Evolutionary conservation across 2,797 vertebrate genomes (phyloP).

Genomic region (Dromococcyx pavoninus): DNA sequence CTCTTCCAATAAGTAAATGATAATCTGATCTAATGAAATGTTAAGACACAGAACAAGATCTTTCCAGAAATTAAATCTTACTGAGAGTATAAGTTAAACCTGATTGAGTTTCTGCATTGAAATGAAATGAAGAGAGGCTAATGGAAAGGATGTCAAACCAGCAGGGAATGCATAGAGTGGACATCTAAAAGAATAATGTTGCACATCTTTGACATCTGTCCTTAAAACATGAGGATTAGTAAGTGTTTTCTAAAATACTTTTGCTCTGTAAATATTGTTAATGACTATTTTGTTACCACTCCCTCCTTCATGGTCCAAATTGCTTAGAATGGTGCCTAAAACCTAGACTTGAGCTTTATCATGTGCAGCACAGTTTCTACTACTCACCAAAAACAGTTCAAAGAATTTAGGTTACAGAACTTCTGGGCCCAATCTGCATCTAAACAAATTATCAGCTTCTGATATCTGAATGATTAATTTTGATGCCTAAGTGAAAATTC

Average conservation of each 20-base stretch:
- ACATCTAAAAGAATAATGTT: background rate
- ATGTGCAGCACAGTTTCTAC: background rate
- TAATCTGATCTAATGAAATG: background rate
- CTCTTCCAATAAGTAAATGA: background rate
- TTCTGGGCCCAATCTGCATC: background rate
- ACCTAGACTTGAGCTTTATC: background rate
- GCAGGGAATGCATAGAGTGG: background rate
- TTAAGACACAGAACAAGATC: background rate
- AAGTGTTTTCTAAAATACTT: background rate
- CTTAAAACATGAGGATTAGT: background rate
- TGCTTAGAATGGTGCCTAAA: background rate
- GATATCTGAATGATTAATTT: background rate
- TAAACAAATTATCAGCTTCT: background rate
- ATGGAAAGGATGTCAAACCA: background rate
- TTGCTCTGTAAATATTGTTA: background rate
- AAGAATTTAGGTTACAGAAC: background rate
- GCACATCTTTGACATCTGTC: background rate
- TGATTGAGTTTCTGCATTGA: background rate
- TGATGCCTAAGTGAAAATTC: background rate
- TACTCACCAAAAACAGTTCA: background rate
- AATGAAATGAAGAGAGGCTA: background rate
- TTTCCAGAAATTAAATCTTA: background rate
- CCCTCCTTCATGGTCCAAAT: background rate
- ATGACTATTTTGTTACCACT: background rate
- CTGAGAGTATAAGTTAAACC: background rate